Evolutionary conservation across 2,888 invertebrate genomes (phyloP).

Genomic region (Nebria salina): DNA sequence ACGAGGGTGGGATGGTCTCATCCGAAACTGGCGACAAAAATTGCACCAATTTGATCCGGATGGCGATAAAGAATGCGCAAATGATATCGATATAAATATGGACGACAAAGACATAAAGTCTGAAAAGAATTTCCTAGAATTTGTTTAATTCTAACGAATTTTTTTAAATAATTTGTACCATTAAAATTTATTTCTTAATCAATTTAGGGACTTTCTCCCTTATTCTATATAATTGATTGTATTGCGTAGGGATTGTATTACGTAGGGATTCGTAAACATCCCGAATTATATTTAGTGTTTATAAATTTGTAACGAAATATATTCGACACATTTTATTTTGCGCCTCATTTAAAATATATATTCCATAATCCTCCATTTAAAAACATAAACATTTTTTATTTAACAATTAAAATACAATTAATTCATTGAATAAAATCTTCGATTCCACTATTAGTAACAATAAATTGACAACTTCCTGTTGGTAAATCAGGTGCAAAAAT

Average conservation of each 20-base stretch:
- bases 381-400: background rate
- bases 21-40: conserved; percentile 86
- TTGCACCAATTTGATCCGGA: conserved; percentile 81
- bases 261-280: no score
- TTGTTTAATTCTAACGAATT: background rate
- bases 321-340: no score
- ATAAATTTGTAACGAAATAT: no score
- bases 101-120: background rate
- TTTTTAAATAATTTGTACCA: no score
- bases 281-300: no score
- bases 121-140: background rate
- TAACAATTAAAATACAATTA: background rate
- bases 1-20: conserved; percentile 90
- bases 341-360: no score
- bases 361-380: no score
- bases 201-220: no score
- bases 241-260: no score
- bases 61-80: background rate
- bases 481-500: conserved; percentile 70
- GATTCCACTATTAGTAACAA: conserved; percentile 64
- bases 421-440: conserved; percentile 17
- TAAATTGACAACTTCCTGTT: conserved; percentile 62
- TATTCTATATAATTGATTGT: no score
- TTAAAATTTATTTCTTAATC: no score
- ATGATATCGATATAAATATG: background rate